Conservation (phyloP, 2,113 vertebrate genomes). For the Bos indicus region DNA sequence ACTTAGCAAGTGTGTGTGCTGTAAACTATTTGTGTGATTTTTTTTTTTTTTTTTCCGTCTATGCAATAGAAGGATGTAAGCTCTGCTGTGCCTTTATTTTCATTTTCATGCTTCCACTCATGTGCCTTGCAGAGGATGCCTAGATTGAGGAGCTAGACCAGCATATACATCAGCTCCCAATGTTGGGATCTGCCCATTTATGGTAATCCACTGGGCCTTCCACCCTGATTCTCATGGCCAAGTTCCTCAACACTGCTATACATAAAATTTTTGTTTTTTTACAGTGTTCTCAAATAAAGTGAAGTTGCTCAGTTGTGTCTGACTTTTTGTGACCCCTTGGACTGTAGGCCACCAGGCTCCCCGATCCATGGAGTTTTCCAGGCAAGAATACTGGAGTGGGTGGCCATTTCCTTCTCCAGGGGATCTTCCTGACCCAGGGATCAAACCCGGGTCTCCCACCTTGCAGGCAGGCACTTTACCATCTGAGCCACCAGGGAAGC, state of each 20-base stretch:
- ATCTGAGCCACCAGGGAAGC: not conserved
- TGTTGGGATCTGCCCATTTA: not conserved
- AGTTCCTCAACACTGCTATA: not conserved
- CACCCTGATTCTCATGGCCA: not conserved
- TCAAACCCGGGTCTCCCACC: accelerated
- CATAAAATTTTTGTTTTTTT: not conserved
- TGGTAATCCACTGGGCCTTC: not conserved
- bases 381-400: not conserved
- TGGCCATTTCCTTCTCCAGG: not conserved
- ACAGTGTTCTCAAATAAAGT: not conserved
- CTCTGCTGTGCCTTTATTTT: not conserved
- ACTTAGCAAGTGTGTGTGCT: not conserved
- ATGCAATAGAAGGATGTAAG: not conserved
- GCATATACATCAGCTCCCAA: accelerated
- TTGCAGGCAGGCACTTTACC: not conserved
- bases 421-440: not conserved
- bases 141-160: not conserved
- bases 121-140: not conserved
- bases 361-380: not conserved
- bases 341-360: not conserved
- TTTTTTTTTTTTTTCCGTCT: not conserved
- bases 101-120: not conserved
- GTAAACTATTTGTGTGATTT: not conserved
- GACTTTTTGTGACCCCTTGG: not conserved
- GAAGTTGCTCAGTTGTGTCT: not conserved